Evolutionary conservation across 2,888 invertebrate genomes (phyloP).

Genomic region (Eutolmus rufibarbis): DNA sequence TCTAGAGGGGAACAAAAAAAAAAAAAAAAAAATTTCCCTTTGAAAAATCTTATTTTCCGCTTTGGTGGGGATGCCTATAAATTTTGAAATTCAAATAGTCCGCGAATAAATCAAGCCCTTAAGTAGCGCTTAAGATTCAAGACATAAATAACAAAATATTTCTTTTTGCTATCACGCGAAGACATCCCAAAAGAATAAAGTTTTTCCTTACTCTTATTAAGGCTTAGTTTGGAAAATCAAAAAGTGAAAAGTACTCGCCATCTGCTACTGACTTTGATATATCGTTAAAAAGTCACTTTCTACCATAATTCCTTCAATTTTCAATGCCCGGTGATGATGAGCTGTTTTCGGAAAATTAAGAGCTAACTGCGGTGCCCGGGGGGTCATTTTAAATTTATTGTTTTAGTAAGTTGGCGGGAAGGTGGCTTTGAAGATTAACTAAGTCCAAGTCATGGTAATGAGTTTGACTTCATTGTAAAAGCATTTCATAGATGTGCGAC

Average conservation of each 20-base stretch:
- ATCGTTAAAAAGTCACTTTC: neutral
- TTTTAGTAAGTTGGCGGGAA: neutral
- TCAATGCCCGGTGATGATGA: neutral
- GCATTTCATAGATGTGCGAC: neutral
- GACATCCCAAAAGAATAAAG: neutral
- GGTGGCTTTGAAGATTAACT: neutral
- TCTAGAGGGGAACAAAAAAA: neutral
- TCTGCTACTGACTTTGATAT: neutral
- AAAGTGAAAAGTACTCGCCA: neutral
- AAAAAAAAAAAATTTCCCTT: neutral
- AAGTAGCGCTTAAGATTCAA: neutral
- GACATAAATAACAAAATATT: neutral
- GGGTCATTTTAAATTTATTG: neutral
- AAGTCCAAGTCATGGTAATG: neutral
- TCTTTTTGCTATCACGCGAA: neutral
- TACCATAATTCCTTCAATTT: neutral
- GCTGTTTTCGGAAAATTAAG: neutral
- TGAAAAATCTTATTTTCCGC: neutral
- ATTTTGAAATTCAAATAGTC: neutral
- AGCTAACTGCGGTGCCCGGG: neutral
- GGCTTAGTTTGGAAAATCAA: neutral
- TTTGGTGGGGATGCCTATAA: neutral
- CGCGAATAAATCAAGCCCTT: neutral
- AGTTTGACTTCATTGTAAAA: neutral
- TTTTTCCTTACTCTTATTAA: neutral